phyloP scores from a whole-genome alignment of 2,113 vertebrate genomes.

The Otus sunia region DNA sequence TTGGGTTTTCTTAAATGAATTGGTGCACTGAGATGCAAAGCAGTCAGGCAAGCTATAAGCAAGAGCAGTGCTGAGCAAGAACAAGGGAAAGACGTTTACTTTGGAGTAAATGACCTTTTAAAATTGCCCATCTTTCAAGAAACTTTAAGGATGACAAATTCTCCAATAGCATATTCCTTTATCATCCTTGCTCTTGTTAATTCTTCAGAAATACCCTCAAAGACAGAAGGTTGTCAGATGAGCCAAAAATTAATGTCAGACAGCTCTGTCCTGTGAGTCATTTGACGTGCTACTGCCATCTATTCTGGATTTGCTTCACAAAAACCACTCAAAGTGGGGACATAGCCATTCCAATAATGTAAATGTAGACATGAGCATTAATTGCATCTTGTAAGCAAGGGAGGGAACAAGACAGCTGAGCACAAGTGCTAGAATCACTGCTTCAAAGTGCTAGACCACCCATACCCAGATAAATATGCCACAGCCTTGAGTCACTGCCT shows the following conservation, averaged over 20 bases:
- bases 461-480: not conserved
- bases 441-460: not conserved
- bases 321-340: accelerated
- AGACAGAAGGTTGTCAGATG: not conserved
- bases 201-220: not conserved
- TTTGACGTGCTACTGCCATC: not conserved
- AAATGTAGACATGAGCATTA: not conserved
- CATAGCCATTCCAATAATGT: not conserved
- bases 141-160: not conserved
- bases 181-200: not conserved
- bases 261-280: not conserved
- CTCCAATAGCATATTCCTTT: not conserved
- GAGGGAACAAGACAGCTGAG: not conserved
- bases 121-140: not conserved
- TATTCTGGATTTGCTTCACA: not conserved
- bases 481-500: not conserved
- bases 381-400: not conserved
- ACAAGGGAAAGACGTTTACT: not conserved
- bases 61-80: not conserved
- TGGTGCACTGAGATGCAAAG: not conserved
- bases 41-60: not conserved
- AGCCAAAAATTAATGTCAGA: not conserved
- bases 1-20: not conserved
- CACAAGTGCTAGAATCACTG: not conserved
- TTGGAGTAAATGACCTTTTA: not conserved